Evolutionary conservation across 2,797 vertebrate genomes (phyloP), one percentile per base, ranked within the genome.

Genomic region (Protosalanx chinensis): DNA sequence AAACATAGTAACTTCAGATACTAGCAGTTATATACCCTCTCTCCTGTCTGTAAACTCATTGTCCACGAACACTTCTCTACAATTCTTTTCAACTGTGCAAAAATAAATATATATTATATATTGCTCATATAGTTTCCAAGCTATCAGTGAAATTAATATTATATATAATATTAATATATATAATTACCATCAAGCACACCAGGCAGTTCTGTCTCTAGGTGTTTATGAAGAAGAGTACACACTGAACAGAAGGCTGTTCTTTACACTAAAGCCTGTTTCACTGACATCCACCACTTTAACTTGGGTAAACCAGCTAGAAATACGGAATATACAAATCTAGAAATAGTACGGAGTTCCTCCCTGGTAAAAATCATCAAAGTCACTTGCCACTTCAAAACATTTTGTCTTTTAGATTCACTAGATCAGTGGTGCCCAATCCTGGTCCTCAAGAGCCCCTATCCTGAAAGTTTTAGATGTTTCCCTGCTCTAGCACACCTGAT

Each of bases 81-180:
- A 88, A 82, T 79, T 83, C 61, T 77, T 71, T 71, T 94, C 92
- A 95, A 94, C 94, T 95, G 95, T 98, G 95, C 94, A 97, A 97
- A 94, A 93, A 97, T 97, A 96, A 95, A 80, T 81, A 94, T 89
- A 81, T 88, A 84, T 89, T 90, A 86, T 65, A 91, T 87, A 92
- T 89, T 91, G 93, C 83, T 88, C 90, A 82, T 90, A 92, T 89
- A 90, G 91, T 86, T 88, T 85, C 79, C 83, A 82, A 89, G 89
- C 89, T 80, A 63, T 87, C 73, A 82, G 82, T 88, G 91, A 83
- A 78, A 81, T 89, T 91, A 93, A 90, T 91, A 93, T 93, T 95
- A 10, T 95, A 92, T 92, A 91, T 86, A 93, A 94, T 95, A 10
- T 95, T 92, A 92, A 91, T 86, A 90, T 86, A 72, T 71, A 85